Percentiles rank a stretch among this genome's conserved stretches.
Conservation (phyloP, 2,888 invertebrate species). For the Cosmia trapezina region DNA sequence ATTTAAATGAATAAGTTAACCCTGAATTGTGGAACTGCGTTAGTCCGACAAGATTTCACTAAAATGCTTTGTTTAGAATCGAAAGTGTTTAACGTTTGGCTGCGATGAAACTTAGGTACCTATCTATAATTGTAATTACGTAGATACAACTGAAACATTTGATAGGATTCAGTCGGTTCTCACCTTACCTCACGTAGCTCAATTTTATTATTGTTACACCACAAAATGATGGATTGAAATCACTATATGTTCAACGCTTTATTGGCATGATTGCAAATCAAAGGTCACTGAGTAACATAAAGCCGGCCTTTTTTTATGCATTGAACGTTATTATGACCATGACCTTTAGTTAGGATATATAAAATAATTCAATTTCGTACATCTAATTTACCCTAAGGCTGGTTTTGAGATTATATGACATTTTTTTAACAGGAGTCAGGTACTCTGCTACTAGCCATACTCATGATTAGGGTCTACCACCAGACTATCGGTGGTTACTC, state of each 20-base stretch:
- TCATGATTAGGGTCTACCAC: not conserved
- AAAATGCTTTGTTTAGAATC: slow-evolving; percentile 66
- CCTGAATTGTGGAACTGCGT: slow-evolving; percentile 75
- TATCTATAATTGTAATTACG: slow-evolving; percentile 10
- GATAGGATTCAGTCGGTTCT: slow-evolving; percentile 8
- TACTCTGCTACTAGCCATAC: not conserved
- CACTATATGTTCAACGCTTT: slow-evolving; percentile 9
- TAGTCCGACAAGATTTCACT: slow-evolving; percentile 76
- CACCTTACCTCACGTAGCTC: not conserved
- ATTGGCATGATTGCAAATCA: slow-evolving; percentile 37
- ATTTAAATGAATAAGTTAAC: slow-evolving; percentile 45
- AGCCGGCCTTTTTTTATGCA: slow-evolving; percentile 21
- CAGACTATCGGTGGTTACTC: not conserved
- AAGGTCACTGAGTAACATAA: slow-evolving; percentile 34
- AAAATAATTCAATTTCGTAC: slow-evolving; percentile 18
- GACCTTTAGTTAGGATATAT: slow-evolving; percentile 14
- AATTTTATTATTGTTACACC: slow-evolving; percentile 20
- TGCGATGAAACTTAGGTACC: slow-evolving; percentile 27
- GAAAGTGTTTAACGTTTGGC: slow-evolving; percentile 46
- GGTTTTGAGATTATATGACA: not conserved
- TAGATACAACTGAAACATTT: not conserved
- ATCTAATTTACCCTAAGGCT: not conserved
- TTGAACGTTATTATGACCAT: slow-evolving; percentile 27
- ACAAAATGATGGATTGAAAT: slow-evolving; percentile 21
- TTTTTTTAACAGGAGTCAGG: not conserved